Evolutionary conservation across 2,113 vertebrate genomes (phyloP), one percentile per base, ranked within the genome.

Genomic region (Takifugu flavidus): DNA sequence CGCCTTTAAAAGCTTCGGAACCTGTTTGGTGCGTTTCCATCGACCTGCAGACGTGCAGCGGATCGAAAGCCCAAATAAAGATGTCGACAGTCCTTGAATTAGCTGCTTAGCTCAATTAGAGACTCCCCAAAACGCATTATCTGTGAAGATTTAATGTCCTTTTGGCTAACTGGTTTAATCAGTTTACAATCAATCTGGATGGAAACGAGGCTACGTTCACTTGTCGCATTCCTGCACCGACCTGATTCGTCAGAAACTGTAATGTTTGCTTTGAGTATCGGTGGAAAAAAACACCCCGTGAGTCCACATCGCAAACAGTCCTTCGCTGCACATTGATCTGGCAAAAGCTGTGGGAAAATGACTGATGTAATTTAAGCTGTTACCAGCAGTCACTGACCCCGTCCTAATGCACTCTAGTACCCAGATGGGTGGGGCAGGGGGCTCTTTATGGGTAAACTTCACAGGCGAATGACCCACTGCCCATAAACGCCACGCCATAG

Each of bases 261-360:
- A 58, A 15, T 71, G 74, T 80, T 82, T 83, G 58, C 61, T 71
- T 34, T 53, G 11, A 46, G 54, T 59, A 54, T 79, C 49, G 7
- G 50, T 64, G 25, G 47, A 54, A 58, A 54, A 70, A 27, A 60
- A 70, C 59, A 27, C 25, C 13, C 34, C 13, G 43, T 52, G 31
- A 61, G 54, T 4, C 49, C 29, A 11, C 31, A 51, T 63, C 29
- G 58, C 6, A 3, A 60, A 14, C 20, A 59, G 47, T 63, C 50
- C 47, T 47, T 52, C 6, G 15, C 27, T 59, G 53, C 65, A 11
- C 47, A 68, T 75, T 28, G 57, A 70, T 62, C 11, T 8, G 26
- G 3, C 53, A 13, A 53, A 59, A 56, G 26, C 57, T 69, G 54
- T 71, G 62, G 70, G 67, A 64, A 74, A 83, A 65, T 50, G 67